These are phyloP conservation scores for Neomonachus schauinslandi DNA, from an alignment of 2,113 vertebrate species.

Conservation along the genomic window DNA sequence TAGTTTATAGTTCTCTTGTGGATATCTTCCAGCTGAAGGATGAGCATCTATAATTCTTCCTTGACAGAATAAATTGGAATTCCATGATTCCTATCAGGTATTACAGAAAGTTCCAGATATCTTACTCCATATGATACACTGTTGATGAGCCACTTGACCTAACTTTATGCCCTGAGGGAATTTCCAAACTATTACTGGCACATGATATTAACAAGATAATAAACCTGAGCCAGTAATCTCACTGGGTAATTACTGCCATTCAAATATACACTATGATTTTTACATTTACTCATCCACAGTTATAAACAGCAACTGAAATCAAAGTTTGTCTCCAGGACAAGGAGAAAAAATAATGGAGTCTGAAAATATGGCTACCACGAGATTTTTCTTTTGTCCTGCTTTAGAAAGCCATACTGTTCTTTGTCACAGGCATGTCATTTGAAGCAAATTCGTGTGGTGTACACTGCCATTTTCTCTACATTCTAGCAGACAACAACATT, in stretches of 20 bases:
- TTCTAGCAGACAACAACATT: slow-evolving; percentile 1
- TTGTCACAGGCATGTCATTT: slow-evolving; percentile 62
- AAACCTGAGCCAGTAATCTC: slow-evolving; percentile 75
- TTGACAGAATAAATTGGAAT: slow-evolving; percentile 82
- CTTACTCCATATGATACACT: slow-evolving; percentile 57
- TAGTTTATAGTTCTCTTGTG: slow-evolving; percentile 83
- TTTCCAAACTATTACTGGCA: slow-evolving; percentile 68
- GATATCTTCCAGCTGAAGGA: slow-evolving; percentile 79
- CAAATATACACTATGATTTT: slow-evolving; percentile 34
- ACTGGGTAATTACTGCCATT: slow-evolving; percentile 75
- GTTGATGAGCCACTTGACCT: slow-evolving; percentile 33
- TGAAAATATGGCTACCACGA: neutral
- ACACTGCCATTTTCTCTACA: slow-evolving; percentile 39
- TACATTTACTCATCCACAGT: slow-evolving; percentile 66
- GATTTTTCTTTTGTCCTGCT: neutral
- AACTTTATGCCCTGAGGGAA: slow-evolving; percentile 73
- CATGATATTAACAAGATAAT: slow-evolving; percentile 75
- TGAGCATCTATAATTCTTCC: slow-evolving; percentile 77
- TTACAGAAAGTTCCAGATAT: slow-evolving; percentile 62
- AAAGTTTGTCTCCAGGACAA: slow-evolving; percentile 39
- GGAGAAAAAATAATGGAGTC: neutral
- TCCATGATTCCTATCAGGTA: slow-evolving; percentile 74
- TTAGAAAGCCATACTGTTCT: neutral
- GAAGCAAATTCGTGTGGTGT: slow-evolving; percentile 47
- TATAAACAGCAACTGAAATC: slow-evolving; percentile 62